phyloP scores from a whole-genome alignment of 2,113 vertebrate genomes.

The Eira barbara region DNA sequence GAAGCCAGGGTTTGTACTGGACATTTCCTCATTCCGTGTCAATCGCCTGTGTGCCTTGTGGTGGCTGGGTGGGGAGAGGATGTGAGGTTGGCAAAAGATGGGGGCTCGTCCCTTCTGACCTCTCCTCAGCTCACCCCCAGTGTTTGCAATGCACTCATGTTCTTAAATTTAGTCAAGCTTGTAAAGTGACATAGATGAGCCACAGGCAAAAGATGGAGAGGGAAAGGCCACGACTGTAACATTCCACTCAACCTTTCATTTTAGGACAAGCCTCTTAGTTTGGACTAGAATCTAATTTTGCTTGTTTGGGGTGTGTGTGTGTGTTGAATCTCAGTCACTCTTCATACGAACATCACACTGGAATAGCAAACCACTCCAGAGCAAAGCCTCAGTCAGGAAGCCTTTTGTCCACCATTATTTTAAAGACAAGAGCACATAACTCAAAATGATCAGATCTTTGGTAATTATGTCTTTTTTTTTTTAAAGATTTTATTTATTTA shows the following conservation, averaged over 20 bases:
- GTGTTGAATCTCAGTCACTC: not conserved
- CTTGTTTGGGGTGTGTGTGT: not conserved
- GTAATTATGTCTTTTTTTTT: not conserved
- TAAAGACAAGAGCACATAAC: not conserved
- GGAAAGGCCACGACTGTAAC: not conserved
- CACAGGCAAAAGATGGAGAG: not conserved
- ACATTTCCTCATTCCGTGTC: not conserved
- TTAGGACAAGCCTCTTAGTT: not conserved
- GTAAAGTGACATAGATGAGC: not conserved
- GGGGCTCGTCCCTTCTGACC: not conserved
- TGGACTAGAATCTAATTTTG: not conserved
- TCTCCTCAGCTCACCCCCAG: no score
- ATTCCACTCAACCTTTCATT: not conserved
- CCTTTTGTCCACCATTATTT: not conserved
- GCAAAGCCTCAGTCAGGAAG: not conserved
- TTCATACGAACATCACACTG: not conserved
- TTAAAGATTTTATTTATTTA: no score
- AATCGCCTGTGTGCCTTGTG: not conserved
- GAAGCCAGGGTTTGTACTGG: not conserved
- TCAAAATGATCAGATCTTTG: not conserved
- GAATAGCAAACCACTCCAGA: not conserved
- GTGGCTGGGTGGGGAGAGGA: not conserved
- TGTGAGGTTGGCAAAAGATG: not conserved
- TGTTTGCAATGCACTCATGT: not conserved
- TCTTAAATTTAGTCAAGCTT: not conserved